phyloP scores from a whole-genome alignment of 2,113 vertebrate genomes.

The Gymnarchus niloticus region DNA sequence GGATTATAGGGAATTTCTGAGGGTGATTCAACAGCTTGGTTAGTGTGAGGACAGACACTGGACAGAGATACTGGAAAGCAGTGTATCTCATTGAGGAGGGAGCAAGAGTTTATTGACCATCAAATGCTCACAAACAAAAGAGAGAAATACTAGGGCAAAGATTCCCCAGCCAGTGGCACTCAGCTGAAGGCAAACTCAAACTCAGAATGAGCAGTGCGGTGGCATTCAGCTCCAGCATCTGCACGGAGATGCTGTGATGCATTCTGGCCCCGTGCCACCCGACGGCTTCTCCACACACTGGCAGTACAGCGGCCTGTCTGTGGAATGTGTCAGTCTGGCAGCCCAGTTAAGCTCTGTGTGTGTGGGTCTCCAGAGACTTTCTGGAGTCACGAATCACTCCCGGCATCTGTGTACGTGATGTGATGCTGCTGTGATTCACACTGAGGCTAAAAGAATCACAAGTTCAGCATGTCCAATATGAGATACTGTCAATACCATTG shows the following conservation, averaged over 20 bases:
- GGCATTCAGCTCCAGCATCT: slow-evolving; percentile 47
- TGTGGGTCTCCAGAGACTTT: not conserved
- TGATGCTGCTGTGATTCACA: not conserved
- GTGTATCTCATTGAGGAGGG: slow-evolving; percentile 41
- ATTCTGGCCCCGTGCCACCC: slow-evolving; percentile 57
- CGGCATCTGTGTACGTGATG: not conserved
- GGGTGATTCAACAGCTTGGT: not conserved
- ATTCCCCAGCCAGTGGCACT: slow-evolving; percentile 38
- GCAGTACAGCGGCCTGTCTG: slow-evolving; percentile 24
- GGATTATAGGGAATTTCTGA: not conserved
- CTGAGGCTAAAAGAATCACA: not conserved
- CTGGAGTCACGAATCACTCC: not conserved
- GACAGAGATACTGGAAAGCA: slow-evolving; percentile 34
- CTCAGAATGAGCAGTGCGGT: slow-evolving; percentile 48
- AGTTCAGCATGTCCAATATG: not conserved
- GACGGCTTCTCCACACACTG: slow-evolving; percentile 48
- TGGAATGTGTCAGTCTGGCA: not conserved
- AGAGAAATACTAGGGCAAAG: slow-evolving; percentile 27
- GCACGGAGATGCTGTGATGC: not conserved
- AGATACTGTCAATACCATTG: not conserved
- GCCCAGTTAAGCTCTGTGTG: not conserved
- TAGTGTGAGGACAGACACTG: slow-evolving; percentile 5
- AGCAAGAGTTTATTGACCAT: slow-evolving; percentile 45
- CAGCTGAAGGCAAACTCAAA: slow-evolving; percentile 50
- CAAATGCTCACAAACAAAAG: slow-evolving; percentile 38